A percentile compares a stretch with the other conserved stretches of the same genome.
phyloP scores from a whole-genome alignment of 2,888 invertebrate genomes.

The Cybosia mesomella region DNA sequence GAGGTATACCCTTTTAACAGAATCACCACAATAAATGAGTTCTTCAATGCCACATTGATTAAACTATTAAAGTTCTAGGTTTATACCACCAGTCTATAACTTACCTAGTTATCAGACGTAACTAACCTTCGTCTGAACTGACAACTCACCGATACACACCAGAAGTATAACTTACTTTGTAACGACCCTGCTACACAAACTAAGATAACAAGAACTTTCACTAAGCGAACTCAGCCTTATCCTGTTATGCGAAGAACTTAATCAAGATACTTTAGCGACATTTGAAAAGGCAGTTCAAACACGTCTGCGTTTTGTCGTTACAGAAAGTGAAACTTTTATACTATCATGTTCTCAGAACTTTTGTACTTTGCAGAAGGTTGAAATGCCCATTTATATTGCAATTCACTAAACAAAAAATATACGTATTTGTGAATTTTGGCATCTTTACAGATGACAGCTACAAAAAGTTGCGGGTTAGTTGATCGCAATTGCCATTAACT shows the following conservation, averaged over 20 bases:
- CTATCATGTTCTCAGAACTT: not conserved
- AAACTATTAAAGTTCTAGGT: slow-evolving; percentile 9
- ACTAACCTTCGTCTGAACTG: slow-evolving; percentile 21
- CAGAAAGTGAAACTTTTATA: not conserved
- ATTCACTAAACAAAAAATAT: not conserved
- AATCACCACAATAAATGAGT: not conserved
- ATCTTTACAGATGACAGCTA: too few species aligned
- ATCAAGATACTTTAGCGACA: slow-evolving; percentile 27
- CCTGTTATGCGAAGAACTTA: slow-evolving; percentile 27
- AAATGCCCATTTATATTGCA: not conserved
- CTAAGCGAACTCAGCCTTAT: slow-evolving; percentile 41
- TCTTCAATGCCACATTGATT: not conserved
- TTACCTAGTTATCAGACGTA: slow-evolving; percentile 14
- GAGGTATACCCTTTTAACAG: too few species aligned
- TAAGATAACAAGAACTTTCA: slow-evolving; percentile 38
- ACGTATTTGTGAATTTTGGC: too few species aligned
- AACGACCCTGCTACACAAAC: slow-evolving; percentile 27
- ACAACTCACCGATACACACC: slow-evolving; percentile 28
- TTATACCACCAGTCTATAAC: slow-evolving; percentile 17
- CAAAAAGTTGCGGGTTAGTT: too few species aligned
- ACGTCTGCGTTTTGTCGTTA: slow-evolving; percentile 5
- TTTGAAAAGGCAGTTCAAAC: slow-evolving; percentile 22
- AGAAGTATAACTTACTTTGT: slow-evolving; percentile 27
- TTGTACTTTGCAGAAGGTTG: not conserved
- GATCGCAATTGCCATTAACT: too few species aligned